Conservation (phyloP, 1,140 invertebrate genomes). For the Maconellicoccus hirsutus region DNA sequence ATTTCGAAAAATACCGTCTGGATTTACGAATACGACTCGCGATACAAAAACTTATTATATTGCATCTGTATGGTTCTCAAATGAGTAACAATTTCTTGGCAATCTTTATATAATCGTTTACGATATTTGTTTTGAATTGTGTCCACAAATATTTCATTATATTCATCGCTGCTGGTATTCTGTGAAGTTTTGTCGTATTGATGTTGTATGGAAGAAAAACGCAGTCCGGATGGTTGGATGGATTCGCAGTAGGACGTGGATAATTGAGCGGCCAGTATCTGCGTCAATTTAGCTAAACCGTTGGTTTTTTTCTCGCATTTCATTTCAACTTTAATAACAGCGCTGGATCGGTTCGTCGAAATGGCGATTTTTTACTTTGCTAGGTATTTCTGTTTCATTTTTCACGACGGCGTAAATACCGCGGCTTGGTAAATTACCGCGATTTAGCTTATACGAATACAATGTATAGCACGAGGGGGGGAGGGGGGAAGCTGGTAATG, state of each 20-base stretch:
- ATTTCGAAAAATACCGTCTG: no score
- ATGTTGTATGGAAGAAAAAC: not conserved
- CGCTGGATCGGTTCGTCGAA: no score
- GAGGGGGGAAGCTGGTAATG: no score
- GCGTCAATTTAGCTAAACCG: not conserved
- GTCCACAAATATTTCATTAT: constrained; percentile 15
- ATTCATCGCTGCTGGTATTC: not conserved
- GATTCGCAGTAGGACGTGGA: not conserved
- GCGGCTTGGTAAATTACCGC: no score
- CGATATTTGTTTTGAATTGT: constrained; percentile 11
- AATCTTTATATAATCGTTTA: constrained; percentile 12
- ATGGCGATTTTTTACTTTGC: no score
- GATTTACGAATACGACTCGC: not conserved
- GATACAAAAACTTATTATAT: constrained; percentile 18
- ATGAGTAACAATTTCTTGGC: not conserved
- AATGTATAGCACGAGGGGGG: no score
- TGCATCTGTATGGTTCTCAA: constrained; percentile 12
- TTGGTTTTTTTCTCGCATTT: not conserved
- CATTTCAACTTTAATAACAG: not conserved
- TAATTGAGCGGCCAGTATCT: not conserved
- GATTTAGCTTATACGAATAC: no score
- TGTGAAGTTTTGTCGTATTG: not conserved
- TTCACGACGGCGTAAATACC: no score
- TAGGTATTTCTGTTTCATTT: no score
- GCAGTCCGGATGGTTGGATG: not conserved